phyloP scores from a whole-genome alignment of 2,888 invertebrate genomes.

The Thymelicus sylvestris region DNA sequence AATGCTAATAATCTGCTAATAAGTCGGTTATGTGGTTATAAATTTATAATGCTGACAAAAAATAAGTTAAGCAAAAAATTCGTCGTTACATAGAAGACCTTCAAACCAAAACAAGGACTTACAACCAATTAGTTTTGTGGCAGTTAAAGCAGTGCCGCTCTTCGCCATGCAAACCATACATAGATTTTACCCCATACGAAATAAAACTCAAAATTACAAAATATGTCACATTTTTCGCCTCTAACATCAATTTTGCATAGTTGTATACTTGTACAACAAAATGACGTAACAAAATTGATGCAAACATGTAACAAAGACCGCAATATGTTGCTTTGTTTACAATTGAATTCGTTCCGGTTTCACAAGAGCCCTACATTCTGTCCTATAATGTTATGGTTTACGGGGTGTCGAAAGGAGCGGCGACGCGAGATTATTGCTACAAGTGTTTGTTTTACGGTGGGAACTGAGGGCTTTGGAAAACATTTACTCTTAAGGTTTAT shows the following conservation, averaged over 20 bases:
- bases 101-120: background rate
- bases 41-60: too few relatives aligned
- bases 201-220: too few relatives aligned
- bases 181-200: too few relatives aligned
- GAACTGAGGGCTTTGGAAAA: constrained; percentile 37
- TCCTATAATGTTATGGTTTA: constrained; percentile 46
- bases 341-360: constrained; percentile 39
- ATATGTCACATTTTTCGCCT: too few relatives aligned
- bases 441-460: constrained; percentile 42
- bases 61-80: too few relatives aligned
- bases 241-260: too few relatives aligned
- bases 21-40: too few relatives aligned
- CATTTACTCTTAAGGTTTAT: constrained; percentile 33
- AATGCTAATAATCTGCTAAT: too few relatives aligned
- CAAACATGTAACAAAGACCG: background rate
- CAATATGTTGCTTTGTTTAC: constrained; percentile 25
- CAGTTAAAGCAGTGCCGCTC: too few relatives aligned
- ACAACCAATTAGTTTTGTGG: background rate
- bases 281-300: background rate
- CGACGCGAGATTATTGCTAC: constrained; percentile 56
- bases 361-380: constrained; percentile 40
- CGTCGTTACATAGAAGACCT: too few relatives aligned
- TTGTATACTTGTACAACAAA: background rate
- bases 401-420: constrained; percentile 67
- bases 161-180: too few relatives aligned